Conservation (phyloP, 2,888 invertebrate species). For the Drosophila ezoana region DNA sequence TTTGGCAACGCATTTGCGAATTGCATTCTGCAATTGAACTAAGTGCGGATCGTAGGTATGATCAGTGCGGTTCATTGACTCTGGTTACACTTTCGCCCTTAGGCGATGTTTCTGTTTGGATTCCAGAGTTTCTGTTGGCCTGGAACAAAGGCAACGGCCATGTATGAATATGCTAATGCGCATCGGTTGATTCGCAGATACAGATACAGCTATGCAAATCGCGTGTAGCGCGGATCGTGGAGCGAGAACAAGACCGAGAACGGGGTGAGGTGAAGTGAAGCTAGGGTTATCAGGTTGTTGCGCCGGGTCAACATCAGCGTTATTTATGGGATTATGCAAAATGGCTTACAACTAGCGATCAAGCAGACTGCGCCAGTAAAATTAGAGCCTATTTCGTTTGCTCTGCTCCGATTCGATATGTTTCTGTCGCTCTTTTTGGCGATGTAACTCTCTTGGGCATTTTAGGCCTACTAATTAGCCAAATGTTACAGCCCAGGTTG, state of each 20-base stretch:
- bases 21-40: conserved; percentile 3
- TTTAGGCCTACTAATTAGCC: conserved; percentile 37
- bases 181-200: conserved; percentile 44
- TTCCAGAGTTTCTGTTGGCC: conserved; percentile 13
- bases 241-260: not conserved
- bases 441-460: conserved; percentile 25
- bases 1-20: not conserved
- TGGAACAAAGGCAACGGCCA: conserved; percentile 35
- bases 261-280: not conserved
- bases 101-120: conserved; percentile 13
- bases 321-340: conserved; percentile 75
- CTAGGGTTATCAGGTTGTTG: conserved; percentile 54
- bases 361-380: conserved; percentile 1
- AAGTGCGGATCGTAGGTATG: not conserved
- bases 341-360: conserved; percentile 49
- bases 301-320: conserved; percentile 50
- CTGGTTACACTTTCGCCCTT: conserved; percentile 70
- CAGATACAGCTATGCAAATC: conserved; percentile 50
- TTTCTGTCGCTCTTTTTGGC: conserved; percentile 4
- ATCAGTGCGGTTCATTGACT: conserved; percentile 63
- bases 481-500: conserved; percentile 26
- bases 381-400: conserved; percentile 12
- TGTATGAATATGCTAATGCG: conserved; percentile 68
- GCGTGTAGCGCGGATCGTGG: not conserved
- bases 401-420: not conserved